These are phyloP conservation scores for Sternotherus odoratus DNA, from an alignment of 2,797 vertebrate species.

Conservation along the genomic window DNA sequence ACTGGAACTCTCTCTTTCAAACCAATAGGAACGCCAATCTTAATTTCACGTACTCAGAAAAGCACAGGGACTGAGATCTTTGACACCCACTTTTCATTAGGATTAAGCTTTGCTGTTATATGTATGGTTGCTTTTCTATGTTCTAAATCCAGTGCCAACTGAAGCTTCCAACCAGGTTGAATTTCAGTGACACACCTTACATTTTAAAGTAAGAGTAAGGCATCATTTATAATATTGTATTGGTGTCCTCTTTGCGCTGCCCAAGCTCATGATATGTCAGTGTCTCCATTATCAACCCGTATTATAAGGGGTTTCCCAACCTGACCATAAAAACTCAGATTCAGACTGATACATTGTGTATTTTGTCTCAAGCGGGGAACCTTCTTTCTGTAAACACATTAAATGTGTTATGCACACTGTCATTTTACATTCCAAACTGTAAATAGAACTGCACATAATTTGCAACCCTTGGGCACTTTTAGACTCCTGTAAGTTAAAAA, in stretches of 20 bases:
- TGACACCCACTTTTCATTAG: not conserved
- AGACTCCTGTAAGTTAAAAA: not conserved
- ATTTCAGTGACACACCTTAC: constrained; percentile 68
- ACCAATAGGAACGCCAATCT: constrained; percentile 12
- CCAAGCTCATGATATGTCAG: constrained; percentile 57
- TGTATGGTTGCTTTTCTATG: not conserved
- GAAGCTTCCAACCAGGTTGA: constrained; percentile 44
- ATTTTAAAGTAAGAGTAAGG: constrained; percentile 34
- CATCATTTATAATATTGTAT: constrained; percentile 47
- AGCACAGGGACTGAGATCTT: constrained; percentile 27
- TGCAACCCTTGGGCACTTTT: not conserved
- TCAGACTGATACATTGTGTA: constrained; percentile 22
- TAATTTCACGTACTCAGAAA: constrained; percentile 34
- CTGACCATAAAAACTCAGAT: constrained; percentile 24
- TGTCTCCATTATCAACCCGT: constrained; percentile 59
- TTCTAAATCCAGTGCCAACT: constrained; percentile 50
- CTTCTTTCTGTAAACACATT: not conserved
- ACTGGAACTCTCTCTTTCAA: constrained; percentile 22
- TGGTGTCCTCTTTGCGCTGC: constrained; percentile 19
- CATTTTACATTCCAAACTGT: not conserved
- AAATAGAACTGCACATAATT: fast-evolving
- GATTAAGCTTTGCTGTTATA: not conserved
- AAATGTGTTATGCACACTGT: not conserved
- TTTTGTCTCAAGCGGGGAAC: constrained; percentile 13
- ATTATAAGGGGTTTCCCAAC: constrained; percentile 65